phyloP scores from a whole-genome alignment of 1,140 invertebrate species.

The Lordiphosa collinella region DNA sequence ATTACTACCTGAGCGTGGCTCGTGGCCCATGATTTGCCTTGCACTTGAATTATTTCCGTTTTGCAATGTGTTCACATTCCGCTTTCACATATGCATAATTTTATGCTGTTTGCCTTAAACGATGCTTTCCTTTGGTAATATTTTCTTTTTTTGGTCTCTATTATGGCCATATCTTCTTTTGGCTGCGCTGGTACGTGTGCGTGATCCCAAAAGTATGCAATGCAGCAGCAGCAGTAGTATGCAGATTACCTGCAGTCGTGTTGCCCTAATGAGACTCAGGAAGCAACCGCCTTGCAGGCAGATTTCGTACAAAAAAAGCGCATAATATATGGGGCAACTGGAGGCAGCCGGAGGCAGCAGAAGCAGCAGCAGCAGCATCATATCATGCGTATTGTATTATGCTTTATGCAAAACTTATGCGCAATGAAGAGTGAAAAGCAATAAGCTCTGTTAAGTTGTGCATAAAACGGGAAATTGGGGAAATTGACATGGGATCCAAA shows the following conservation, averaged over 20 bases:
- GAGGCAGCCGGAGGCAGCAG: slow-evolving; percentile 10
- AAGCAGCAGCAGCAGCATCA: not conserved
- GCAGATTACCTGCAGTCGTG: slow-evolving; percentile 58
- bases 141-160: slow-evolving; percentile 18
- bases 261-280: slow-evolving; percentile 51
- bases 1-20: slow-evolving; percentile 48
- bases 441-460: slow-evolving; percentile 74
- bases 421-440: slow-evolving; percentile 74
- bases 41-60: slow-evolving; percentile 74
- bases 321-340: slow-evolving; percentile 18
- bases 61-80: slow-evolving; percentile 22
- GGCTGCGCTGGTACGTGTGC: slow-evolving; percentile 20
- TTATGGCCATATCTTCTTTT: slow-evolving; percentile 46
- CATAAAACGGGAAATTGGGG: slow-evolving; percentile 69
- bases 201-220: slow-evolving; percentile 26
- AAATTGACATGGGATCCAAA: slow-evolving; percentile 55
- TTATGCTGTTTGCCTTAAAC: slow-evolving; percentile 69
- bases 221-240: slow-evolving; percentile 41
- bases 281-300: no score
- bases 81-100: slow-evolving; percentile 63
- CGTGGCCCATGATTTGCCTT: slow-evolving; percentile 69
- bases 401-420: slow-evolving; percentile 64
- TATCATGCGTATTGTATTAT: slow-evolving; percentile 44
- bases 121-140: slow-evolving; percentile 39
- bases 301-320: slow-evolving; percentile 36